phyloP scores from a whole-genome alignment of 2,888 invertebrate species.

The Acanthosepion lycidas region DNA sequence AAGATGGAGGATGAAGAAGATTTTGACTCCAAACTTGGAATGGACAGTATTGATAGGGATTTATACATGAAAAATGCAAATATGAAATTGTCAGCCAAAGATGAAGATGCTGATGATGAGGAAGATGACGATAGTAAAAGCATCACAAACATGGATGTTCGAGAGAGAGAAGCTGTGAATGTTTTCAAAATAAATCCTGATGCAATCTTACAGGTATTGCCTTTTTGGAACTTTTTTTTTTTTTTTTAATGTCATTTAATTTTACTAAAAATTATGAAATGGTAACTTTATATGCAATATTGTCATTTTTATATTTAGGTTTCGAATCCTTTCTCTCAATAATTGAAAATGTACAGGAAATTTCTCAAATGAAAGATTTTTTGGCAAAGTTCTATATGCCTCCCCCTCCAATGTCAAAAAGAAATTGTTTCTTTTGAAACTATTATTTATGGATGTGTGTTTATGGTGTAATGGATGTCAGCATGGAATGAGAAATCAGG shows the following conservation, averaged over 20 bases:
- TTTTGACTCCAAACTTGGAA: conserved; percentile 53
- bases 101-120: conserved; percentile 73
- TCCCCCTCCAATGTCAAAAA: no score
- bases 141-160: conserved; percentile 52
- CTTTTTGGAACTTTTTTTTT: neutral
- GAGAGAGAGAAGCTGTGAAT: conserved; percentile 49
- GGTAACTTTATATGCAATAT: no score
- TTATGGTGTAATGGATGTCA: no score
- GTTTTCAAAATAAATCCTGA: neutral
- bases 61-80: conserved; percentile 53
- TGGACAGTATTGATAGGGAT: neutral
- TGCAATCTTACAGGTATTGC: neutral
- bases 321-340: no score
- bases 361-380: no score
- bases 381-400: no score
- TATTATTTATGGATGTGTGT: no score
- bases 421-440: no score
- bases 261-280: no score
- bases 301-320: no score
- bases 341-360: no score
- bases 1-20: conserved; percentile 49
- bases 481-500: no score
- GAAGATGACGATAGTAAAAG: conserved; percentile 73
- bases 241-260: neutral
- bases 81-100: conserved; percentile 63